Evolutionary conservation across 2,797 vertebrate species (phyloP), one percentile per base, ranked within the genome.

Genomic region (Agapornis canus): DNA sequence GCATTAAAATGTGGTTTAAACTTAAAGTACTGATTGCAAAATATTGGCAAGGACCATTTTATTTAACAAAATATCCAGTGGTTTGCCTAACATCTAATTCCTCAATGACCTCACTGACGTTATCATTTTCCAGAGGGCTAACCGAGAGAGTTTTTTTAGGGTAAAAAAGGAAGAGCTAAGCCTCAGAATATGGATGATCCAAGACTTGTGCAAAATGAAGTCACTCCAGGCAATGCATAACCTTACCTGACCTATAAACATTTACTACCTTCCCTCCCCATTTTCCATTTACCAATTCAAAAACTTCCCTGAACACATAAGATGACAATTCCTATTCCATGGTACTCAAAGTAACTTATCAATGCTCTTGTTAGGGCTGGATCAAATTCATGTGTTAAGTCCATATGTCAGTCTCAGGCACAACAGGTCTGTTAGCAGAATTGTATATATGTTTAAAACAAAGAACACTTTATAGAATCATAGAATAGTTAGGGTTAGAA

Each of bases 61-160:
- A 94, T 89, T 94, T 90, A 80, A 84, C 22, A 54, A 97, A 97
- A 88, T 78, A 95, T 77, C 89, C 79, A 93, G 95, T 86, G 91
- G 63, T 91, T 95, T 95, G 87, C 76, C 91, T 92, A 93, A 94
- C 86, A 54, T 91, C 86, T 92, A 91, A 94, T 95, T 96, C 86
- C 27, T 13, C 60, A 96, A 43, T 59, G 51, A 95, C 60, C 75
- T 94, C 86, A 90, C 31, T 86, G 92, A 88, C 49, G 1, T 95
- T 96, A 94, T 96, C 89, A 29, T 97, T 80, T 95, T 95, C 96
- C 91, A 89, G 91, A 90, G 86, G 79, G 59, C 64, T 90, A 94
- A 92, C 1, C 14, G 27, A 88, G 66, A 84, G 78, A 70, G 94
- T 86, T 81, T 94, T 92, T 97, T 82, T 60, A 82, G 88, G 86